A percentile compares a stretch with the other conserved stretches of the same genome.
Evolutionary conservation across 35 echinoderm and acorn worm species (phyloP).

Genomic region (Antedon bifida): DNA sequence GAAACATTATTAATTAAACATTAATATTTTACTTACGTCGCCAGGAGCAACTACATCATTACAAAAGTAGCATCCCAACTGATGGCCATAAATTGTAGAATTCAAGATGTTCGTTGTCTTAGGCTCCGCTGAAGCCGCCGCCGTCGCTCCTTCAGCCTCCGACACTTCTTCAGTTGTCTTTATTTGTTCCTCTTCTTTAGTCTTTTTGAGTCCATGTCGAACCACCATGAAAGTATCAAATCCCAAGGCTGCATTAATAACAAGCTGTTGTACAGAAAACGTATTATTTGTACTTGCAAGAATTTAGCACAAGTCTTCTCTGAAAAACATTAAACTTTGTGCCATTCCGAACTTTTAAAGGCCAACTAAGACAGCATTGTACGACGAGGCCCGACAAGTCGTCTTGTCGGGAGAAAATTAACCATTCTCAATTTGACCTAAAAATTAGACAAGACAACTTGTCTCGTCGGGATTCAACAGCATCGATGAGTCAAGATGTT

Average conservation of each 20-base stretch:
- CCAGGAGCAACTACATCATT: constrained; percentile 98
- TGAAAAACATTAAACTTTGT: not conserved
- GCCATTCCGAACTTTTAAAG: not conserved
- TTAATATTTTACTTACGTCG: constrained; percentile 43
- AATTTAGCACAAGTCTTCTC: not conserved
- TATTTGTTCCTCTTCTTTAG: constrained; percentile 8
- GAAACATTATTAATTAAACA: too few relatives aligned
- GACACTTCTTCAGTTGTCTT: not conserved
- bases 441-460: not conserved
- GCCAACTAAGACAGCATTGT: too few relatives aligned
- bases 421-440: not conserved
- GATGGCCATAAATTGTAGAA: constrained; percentile 44
- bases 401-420: too few relatives aligned
- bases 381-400: too few relatives aligned
- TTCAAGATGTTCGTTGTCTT: constrained; percentile 6
- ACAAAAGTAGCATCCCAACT: constrained; percentile 93
- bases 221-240: constrained; percentile 96
- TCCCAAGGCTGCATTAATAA: constrained; percentile 90
- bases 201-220: constrained; percentile 62
- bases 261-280: constrained; percentile 39
- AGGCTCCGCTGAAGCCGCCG: not conserved
- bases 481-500: too few relatives aligned
- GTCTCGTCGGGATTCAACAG: too few relatives aligned
- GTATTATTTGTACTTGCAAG: not conserved
- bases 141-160: not conserved